Base-by-base conservation (phyloP, 2,888 invertebrate genomes). In the Melanchra persicariae region DNA sequence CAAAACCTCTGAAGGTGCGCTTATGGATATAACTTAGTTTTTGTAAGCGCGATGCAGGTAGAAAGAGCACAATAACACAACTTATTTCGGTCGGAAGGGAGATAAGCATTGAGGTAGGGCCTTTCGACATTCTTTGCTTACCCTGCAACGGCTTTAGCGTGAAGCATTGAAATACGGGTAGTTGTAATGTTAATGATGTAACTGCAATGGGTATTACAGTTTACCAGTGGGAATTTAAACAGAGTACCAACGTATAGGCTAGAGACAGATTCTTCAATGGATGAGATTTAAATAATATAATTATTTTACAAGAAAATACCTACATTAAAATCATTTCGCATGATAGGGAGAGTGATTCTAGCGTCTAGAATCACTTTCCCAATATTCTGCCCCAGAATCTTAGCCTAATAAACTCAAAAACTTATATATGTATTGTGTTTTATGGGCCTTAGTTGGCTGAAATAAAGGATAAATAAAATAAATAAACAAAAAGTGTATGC, bases 41-140 rank as follows among this genome's bases (percentile, higher is more conserved):
- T 74, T 74, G 37, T 68, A 6, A 10, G 4, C 19, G 17, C n/a
- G 22, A 51, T 40, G 68, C 78, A 78, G 78, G 81, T 78, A 78
- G 54, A 26, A 64, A 52, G 5, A 40, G 3, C 8, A 55, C 62
- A 67, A 67, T 63, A 66, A 58, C 40, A 54, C 74, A 68, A 61
- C 47, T 57, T 51, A 60, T 47, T 67, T 60, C 24, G 51, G 54
- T 65, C 26, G 60, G 47, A 52, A 49, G 47, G 55, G 37, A 57
- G 79, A 52, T 66, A 66, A 72, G 72, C 30, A 22, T 57, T 43
- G 24, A 69, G n/a, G 43, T 43, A 19, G 45, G 49, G 19, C 52
- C 30, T 51, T 60, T 51, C 47, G n/a, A 17, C 22, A 60, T 70
- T 54, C 30, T 58, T 67, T 55, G 54, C 63, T 55, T 55, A 79